Percentiles rank a stretch among this genome's conserved stretches.
These are phyloP conservation scores for Lepidurus packardi DNA, from an alignment of 1,140 invertebrate genomes.

Conservation along the genomic window DNA sequence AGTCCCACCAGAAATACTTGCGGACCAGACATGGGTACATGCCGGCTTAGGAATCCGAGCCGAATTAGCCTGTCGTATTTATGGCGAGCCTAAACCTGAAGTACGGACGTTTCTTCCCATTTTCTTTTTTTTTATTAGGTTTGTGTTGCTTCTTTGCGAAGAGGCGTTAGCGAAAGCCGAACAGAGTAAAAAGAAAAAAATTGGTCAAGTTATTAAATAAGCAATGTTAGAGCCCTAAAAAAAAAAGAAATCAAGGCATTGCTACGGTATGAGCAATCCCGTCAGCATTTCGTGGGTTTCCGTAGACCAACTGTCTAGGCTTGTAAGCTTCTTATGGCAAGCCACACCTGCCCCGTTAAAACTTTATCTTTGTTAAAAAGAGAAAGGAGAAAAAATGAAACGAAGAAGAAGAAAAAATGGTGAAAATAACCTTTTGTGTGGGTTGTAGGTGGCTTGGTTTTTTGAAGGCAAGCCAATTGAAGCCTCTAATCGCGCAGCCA, in stretches of 20 bases:
- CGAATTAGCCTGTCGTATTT: conserved; percentile 29
- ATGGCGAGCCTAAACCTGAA: conserved; percentile 28
- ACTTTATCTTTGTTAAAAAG: background rate
- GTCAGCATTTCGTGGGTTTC: background rate
- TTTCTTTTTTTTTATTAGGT: background rate
- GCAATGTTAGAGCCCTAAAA: background rate
- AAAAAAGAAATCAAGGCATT: background rate
- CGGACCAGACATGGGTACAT: conserved; percentile 32
- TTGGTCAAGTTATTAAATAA: background rate
- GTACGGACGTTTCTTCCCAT: background rate
- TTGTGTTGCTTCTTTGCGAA: background rate
- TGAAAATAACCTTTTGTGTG: background rate
- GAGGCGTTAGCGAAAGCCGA: background rate
- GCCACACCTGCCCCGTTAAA: background rate
- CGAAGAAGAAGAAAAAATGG: background rate
- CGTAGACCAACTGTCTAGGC: background rate
- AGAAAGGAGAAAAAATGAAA: background rate
- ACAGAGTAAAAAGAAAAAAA: background rate
- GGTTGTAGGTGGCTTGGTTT: background rate
- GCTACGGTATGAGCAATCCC: conserved; percentile 9
- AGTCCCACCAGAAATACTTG: conserved; percentile 30
- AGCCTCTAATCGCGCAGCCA: conserved; percentile 26
- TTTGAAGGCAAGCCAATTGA: conserved; percentile 24
- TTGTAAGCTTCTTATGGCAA: background rate
- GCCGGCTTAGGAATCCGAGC: conserved; percentile 28